Base-by-base conservation (phyloP, 2,113 vertebrate genomes). In the Peucedramus taeniatus region DNA sequence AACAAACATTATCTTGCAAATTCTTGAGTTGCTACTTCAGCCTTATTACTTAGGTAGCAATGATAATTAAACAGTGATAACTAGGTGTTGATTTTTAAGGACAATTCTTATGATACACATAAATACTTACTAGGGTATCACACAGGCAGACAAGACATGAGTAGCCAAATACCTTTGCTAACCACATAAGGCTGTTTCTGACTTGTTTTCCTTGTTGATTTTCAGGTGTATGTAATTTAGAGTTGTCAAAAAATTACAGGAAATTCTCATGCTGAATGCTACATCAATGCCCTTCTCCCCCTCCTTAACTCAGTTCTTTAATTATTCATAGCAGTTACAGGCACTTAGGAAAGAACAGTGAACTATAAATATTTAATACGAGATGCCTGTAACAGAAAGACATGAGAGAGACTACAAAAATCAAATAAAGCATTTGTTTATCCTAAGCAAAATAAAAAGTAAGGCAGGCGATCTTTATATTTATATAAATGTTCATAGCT, bases 301-400 rank as follows among this genome's bases (percentile, higher is more conserved):
- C 21, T 63, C 86, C 57, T 96, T 95, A 89, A 92, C 78, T 96
- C 50, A 79, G 39, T 74, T 72, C 63, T 93, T 96, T 94, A 91
- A 94, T 95, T 90, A 97, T 96, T 97, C 91, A 93, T 84, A 87
- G 74, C 82, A 94, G 49, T 90, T 90, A 92, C 53, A 86, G 81
- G 90, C 94, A 95, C 94, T 96, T 96, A 92, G 89, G 93, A 93
- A 95, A 80, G 59, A 96, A 94, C 69, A 93, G 85, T 28, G 93
- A 96, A 40, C 33, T 76, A 90, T 96, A 88, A 97, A 97, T 95
- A 92, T 96, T 94, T 96, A 90, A 96, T 90, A 91, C 10, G 59
- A 75, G 71, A 83, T 68, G 86, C 59, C 27, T 91, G n/a, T 68
- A 90, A 91, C 11, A 96, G 63, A 94, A 68, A 66, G 44, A 88